phyloP scores from a whole-genome alignment of 2,888 invertebrate species.

The Perithous albicinctus region DNA sequence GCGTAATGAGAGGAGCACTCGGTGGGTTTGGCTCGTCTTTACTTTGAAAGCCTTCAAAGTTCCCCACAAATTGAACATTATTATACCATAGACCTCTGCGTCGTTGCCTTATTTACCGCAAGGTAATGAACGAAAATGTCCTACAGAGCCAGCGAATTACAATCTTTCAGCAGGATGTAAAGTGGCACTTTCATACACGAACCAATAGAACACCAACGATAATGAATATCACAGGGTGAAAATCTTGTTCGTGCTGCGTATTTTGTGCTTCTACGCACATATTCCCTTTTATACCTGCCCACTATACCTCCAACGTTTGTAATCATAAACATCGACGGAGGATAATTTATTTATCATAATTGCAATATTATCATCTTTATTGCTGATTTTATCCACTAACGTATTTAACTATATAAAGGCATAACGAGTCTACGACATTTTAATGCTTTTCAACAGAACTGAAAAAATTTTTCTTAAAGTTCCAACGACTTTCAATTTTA shows the following conservation, averaged over 20 bases:
- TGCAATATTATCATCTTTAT: not conserved
- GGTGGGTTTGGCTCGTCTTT: constrained; percentile 10
- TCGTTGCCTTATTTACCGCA: constrained; percentile 16
- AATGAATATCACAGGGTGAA: constrained; percentile 39
- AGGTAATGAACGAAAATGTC: constrained; percentile 31
- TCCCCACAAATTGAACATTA: constrained; percentile 41
- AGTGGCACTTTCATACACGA: constrained; percentile 9
- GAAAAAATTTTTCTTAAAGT: not conserved
- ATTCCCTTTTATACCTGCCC: not conserved
- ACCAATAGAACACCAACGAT: constrained; percentile 3
- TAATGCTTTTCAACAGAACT: not conserved
- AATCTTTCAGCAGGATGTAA: constrained; percentile 27
- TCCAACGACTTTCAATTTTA: not conserved
- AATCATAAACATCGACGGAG: no score
- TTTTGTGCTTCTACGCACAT: constrained; percentile 18
- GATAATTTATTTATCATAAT: no score
- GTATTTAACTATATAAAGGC: not conserved
- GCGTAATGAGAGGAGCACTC: constrained; percentile 25
- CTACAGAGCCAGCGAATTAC: constrained; percentile 23
- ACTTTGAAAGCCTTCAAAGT: constrained; percentile 26
- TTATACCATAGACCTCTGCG: constrained; percentile 9
- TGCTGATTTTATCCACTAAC: not conserved
- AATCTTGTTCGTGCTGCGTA: constrained; percentile 21
- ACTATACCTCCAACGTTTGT: no score
- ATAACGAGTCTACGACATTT: not conserved